phyloP scores from a whole-genome alignment of 2,797 vertebrate species.

The Lagorchestes hirsutus region DNA sequence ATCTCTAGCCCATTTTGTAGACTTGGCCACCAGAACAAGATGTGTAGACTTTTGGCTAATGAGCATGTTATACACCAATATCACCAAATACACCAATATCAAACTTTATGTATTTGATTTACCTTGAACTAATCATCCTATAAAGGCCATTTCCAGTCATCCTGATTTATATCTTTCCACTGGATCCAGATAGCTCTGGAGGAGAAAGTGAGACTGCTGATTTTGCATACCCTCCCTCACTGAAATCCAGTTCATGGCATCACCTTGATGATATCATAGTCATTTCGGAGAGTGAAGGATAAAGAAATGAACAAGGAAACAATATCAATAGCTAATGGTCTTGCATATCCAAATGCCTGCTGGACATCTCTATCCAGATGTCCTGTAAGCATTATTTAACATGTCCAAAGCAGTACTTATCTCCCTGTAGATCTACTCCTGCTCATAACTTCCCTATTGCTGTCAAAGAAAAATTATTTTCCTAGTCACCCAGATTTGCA shows the following conservation, averaged over 20 bases:
- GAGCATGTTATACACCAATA: conserved; percentile 32
- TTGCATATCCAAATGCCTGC: background rate
- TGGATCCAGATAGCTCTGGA: too few species aligned
- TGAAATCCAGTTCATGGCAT: too few species aligned
- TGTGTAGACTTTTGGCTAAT: conserved; percentile 37
- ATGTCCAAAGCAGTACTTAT: background rate
- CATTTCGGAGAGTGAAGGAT: too few species aligned
- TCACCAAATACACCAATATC: conserved; percentile 24
- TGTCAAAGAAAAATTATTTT: background rate
- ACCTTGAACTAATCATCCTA: conserved; percentile 9
- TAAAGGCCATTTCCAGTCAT: conserved; percentile 34
- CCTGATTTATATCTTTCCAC: too few species aligned
- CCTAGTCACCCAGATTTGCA: background rate
- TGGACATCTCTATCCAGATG: background rate
- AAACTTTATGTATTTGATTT: conserved; percentile 54
- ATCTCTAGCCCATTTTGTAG: conserved; percentile 65
- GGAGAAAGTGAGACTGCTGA: too few species aligned
- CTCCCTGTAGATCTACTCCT: background rate
- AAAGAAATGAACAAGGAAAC: too few species aligned
- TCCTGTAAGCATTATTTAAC: background rate
- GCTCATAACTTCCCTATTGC: background rate
- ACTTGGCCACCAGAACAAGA: conserved; percentile 55
- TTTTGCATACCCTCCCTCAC: too few species aligned
- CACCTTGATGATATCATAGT: too few species aligned
- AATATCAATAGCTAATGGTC: background rate